Conservation (phyloP, 30 jellyfish, hydroid and myxozoan genomes). For the Catostylus mosaicus region DNA sequence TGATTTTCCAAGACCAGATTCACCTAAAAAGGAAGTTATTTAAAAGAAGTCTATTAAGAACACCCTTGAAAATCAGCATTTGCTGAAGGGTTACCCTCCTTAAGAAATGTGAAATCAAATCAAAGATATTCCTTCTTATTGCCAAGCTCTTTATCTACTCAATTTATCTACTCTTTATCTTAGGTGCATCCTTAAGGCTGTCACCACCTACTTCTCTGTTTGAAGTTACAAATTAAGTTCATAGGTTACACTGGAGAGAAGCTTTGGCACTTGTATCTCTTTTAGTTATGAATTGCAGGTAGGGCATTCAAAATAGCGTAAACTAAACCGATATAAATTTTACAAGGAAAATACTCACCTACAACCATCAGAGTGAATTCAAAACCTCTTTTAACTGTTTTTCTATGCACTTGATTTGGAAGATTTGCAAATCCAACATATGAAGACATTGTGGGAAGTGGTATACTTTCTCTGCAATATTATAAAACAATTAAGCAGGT, state of each 20-base stretch:
- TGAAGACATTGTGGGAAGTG: constrained; percentile 64
- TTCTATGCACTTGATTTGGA: constrained; percentile 86
- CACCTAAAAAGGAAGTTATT: constrained; percentile 62
- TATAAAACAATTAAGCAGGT: too few relatives aligned
- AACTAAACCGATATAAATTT: neutral
- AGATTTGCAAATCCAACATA: constrained; percentile 88
- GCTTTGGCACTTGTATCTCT: too few relatives aligned
- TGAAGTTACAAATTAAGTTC: too few relatives aligned
- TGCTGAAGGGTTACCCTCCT: too few relatives aligned
- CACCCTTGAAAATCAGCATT: too few relatives aligned
- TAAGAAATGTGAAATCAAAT: neutral
- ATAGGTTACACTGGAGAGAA: too few relatives aligned
- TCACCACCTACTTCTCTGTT: too few relatives aligned
- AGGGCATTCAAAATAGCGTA: neutral
- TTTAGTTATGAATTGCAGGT: too few relatives aligned
- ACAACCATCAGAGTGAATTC: constrained; percentile 83
- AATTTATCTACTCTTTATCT: too few relatives aligned
- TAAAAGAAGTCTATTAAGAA: neutral
- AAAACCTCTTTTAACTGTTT: constrained; percentile 77
- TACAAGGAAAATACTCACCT: constrained; percentile 21
- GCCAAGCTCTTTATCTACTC: neutral
- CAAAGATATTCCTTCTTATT: neutral
- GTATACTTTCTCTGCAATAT: too few relatives aligned
- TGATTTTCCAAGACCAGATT: constrained; percentile 99
- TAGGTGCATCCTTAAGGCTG: too few relatives aligned